Base-by-base conservation (phyloP, 2,113 vertebrate species). In the Cebidichthys violaceus region DNA sequence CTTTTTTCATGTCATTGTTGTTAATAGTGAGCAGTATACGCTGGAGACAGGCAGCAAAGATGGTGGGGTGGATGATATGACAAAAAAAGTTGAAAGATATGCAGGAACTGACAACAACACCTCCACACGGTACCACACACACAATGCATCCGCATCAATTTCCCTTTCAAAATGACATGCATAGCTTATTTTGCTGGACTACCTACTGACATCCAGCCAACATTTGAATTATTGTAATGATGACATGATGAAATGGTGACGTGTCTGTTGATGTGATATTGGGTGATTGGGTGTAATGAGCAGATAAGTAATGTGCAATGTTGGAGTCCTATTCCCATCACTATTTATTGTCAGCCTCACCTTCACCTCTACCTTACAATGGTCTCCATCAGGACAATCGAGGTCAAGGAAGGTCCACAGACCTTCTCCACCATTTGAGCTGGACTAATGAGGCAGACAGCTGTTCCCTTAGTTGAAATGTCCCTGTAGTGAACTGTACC, bases 361-460 rank as follows among this genome's bases (percentile, higher is more conserved):
- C 77, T 78, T 89, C 83, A 86, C 81, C 87, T 75, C 10, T 14
- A 24, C 29, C 64, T 78, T 54, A 84, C 78, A 71, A 70, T 75
- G 64, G 86, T 68, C 78, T 89, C 75, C 72, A 77, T 89, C 75
- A 81, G 86, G 88, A 90, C 88, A 81, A 65, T 82, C 10, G 70
- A 90, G 92, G 89, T 93, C 88, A 91, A 81, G 88, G 86, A 90
- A 91, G 88, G 90, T 90, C 76, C 82, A 80, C 22, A 69, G 81
- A 91, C 82, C 88, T 87, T 82, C 82, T 81, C 84, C 84, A 75
- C 84, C 76, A 82, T 82, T 88, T 80, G 77, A 91, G 88, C 65
- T 33, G 70, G 83, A 83, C 89, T 95, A 93, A 94, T 94, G 93
- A 94, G 89, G 90, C 82, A 88, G 92, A 86, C 92, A 90, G 82